phyloP scores from a whole-genome alignment of 2,797 vertebrate genomes.

The Spinus pinus region DNA sequence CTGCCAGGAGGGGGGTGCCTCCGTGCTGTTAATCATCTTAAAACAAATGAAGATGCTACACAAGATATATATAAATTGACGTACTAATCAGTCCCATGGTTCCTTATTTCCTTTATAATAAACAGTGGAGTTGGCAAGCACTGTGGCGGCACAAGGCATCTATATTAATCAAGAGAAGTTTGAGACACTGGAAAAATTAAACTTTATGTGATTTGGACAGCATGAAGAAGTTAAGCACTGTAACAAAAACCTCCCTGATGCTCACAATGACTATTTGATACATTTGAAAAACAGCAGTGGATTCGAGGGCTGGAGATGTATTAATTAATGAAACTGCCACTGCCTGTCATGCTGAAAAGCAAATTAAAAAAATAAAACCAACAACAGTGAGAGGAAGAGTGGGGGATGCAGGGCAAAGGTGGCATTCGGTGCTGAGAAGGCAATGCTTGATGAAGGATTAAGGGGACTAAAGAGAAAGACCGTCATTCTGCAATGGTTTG shows the following conservation, averaged over 20 bases:
- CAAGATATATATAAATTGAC: constrained; percentile 58
- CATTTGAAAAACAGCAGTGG: constrained; percentile 35
- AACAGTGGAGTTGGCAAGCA: constrained; percentile 65
- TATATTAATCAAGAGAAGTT: constrained; percentile 66
- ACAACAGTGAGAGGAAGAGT: not conserved
- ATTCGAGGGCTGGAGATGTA: constrained; percentile 37
- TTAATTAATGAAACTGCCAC: constrained; percentile 65
- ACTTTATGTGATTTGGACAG: constrained; percentile 66
- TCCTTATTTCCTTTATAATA: constrained; percentile 63
- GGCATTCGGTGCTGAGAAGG: constrained; percentile 55
- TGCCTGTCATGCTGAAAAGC: constrained; percentile 47
- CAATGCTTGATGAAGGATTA: constrained; percentile 57
- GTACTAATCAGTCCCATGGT: constrained; percentile 64
- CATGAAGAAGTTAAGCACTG: constrained; percentile 64
- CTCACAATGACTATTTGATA: constrained; percentile 53
- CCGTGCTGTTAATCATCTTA: constrained; percentile 23
- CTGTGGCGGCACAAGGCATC: constrained; percentile 57
- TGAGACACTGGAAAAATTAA: constrained; percentile 80
- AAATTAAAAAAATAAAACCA: not conserved
- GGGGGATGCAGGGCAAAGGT: not conserved
- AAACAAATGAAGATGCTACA: constrained; percentile 66
- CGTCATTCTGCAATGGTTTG: constrained; percentile 24
- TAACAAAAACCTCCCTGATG: constrained; percentile 55
- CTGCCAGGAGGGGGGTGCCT: constrained; percentile 15
- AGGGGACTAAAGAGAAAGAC: constrained; percentile 31